Evolutionary conservation across 2,113 vertebrate species (phyloP).

Genomic region (Serilophus lunatus): DNA sequence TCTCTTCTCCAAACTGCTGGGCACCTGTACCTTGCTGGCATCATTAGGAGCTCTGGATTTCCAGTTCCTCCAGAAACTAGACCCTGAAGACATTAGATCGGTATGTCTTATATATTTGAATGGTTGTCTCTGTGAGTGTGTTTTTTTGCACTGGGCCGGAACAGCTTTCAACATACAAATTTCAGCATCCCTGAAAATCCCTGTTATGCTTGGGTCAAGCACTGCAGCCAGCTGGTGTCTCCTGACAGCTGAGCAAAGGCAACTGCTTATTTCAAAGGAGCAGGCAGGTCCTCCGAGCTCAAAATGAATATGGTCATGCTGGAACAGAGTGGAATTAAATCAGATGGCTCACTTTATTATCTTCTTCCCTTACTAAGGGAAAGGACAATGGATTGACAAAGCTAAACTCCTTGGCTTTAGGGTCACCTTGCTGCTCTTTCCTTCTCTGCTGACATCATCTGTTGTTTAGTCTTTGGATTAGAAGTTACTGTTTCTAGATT

Average conservation of each 20-base stretch:
- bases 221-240: background rate
- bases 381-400: background rate
- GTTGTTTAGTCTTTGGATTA: background rate
- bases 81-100: background rate
- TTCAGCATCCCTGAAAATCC: background rate
- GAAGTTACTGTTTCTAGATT: background rate
- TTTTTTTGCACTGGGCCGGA: background rate
- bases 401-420: background rate
- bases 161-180: background rate
- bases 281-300: background rate
- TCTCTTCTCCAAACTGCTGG: background rate
- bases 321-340: background rate
- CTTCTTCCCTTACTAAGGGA: background rate
- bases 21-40: fast-evolving
- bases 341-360: background rate
- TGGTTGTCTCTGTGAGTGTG: background rate
- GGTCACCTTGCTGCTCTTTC: background rate
- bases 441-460: background rate
- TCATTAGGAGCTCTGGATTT: background rate
- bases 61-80: background rate
- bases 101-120: background rate
- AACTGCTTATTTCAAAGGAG: background rate
- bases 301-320: background rate
- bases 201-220: background rate
- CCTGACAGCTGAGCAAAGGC: background rate